Evolutionary conservation across 2,888 invertebrate genomes (phyloP), one percentile per base, ranked within the genome.

Genomic region (Bruchidius siliquastri): DNA sequence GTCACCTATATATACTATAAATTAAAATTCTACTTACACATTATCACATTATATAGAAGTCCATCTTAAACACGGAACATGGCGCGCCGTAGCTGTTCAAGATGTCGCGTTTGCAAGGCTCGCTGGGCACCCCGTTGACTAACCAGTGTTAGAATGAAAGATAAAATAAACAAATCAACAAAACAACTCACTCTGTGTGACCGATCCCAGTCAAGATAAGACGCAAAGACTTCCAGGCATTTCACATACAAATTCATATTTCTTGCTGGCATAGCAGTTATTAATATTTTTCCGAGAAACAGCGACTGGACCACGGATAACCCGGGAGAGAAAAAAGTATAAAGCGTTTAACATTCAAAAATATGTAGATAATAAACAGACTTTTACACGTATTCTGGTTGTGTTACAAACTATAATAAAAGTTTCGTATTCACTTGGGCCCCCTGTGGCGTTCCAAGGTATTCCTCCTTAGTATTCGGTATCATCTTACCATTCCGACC

Each of bases 401-500:
- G 77, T 79, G 79, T 79, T 79, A 79, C 78, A 77, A 79, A 78
- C 77, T 78, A 78, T 79, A 81, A 82, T 81, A 82, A 82, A 82
- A 81, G 80, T 81, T 81, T 81, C 81, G 76, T 81, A 80, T 81
- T 80, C 78, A 76, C 78, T 71, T 75, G 79, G 80, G 78, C 81
- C 81, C 80, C 84, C 83, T 78, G 79, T 80, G 74, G 83, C 71
- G 79, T 75, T 75, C 76, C 76, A 75, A 81, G 79, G 79, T 80
- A 80, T 81, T 80, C 82, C 81, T 76, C 79, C 82, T 78, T 75
- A 81, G 82, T 83, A 80, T 83, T 78, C 75, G 81, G 82, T 83
- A 80, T 83, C 83, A 82, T 76, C 81, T 83, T 83, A 83, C 84
- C 80, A 80, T 82, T 80, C 77, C 79, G 81, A 80, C 78, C 80